Base-by-base conservation (phyloP, 2,113 vertebrate genomes). In the Pomatostomus ruficeps region DNA sequence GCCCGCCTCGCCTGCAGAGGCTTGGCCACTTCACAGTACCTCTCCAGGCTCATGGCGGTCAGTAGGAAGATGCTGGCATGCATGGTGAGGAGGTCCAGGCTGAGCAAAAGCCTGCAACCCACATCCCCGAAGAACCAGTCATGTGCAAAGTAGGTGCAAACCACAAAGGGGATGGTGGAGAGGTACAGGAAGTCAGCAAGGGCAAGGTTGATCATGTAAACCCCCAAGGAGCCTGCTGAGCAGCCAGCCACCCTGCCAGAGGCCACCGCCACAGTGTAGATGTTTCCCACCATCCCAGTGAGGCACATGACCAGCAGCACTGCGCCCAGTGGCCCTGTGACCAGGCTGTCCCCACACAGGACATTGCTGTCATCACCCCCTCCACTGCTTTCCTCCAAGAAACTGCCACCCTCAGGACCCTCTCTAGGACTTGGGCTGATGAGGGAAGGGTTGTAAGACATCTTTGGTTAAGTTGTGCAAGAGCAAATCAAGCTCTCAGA, bases 21-120 rank as follows among this genome's bases (percentile, higher is more conserved):
- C 46, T 58, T 91, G 4, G 98, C 97, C 42, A 99, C 98, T 0
- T 98, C 99, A 15, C 98, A 98, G 96, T 99, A 99, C 33, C 98
- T 97, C 58, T 99, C 98, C 77, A 98, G 87, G 87, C 98, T 99
- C 98, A 99, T 99, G 31, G 98, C 96, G 0, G 98, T 98, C 94
- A 99, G 75, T 4, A 98, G 96, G 86, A 98, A 99, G 91, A 99
- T 98, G 72, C 98, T 99, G 76, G 98, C 97, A 0, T 99, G 98
- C 98, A 98, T 99, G 73, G 99, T 98, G 85, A 99, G 98, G 49
- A 99, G 98, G 84, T 99, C 99, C 15, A 99, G 97, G 66, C 98
- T 99, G 52, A 99, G 96, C 45, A 99, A 95, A 88, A 99, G 61
- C 62, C 98, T 98, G 88, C 98, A 99, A 58, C 98, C 98, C 4